A percentile compares a stretch with the other conserved stretches of the same genome.
Conservation (phyloP, 1,140 invertebrate genomes). For the Euwallacea fornicatus region DNA sequence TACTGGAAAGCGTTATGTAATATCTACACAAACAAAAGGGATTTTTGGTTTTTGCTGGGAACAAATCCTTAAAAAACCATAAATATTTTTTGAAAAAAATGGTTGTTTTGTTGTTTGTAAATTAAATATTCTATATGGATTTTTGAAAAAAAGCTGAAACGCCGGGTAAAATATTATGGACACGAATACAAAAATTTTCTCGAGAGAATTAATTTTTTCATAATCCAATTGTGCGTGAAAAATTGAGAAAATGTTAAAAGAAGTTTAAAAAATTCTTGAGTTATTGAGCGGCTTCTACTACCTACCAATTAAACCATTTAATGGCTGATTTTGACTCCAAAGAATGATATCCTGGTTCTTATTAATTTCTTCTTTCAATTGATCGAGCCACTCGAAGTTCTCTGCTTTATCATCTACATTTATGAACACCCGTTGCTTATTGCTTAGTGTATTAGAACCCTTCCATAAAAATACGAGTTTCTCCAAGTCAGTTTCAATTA, state of each 20-base stretch:
- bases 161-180: not conserved
- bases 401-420: constrained; percentile 11
- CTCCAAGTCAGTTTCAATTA: constrained; percentile 54
- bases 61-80: no score
- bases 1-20: no score
- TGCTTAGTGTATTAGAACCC: constrained; percentile 23
- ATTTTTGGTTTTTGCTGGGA: no score
- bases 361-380: constrained; percentile 60
- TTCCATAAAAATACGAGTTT: constrained; percentile 52
- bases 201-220: not conserved
- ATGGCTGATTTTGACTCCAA: constrained; percentile 61
- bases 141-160: not conserved
- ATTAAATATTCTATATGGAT: not conserved
- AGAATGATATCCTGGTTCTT: constrained; percentile 60
- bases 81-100: no score
- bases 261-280: not conserved
- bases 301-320: constrained; percentile 53
- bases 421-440: constrained; percentile 5
- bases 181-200: not conserved
- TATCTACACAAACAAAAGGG: no score
- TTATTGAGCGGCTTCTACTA: not conserved
- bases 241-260: not conserved
- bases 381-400: constrained; percentile 57
- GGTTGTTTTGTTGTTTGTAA: not conserved
- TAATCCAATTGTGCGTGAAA: not conserved